Percentiles rank a stretch among this genome's conserved stretches.
Conservation (phyloP, 2,888 invertebrate species). For the Labia minor region DNA sequence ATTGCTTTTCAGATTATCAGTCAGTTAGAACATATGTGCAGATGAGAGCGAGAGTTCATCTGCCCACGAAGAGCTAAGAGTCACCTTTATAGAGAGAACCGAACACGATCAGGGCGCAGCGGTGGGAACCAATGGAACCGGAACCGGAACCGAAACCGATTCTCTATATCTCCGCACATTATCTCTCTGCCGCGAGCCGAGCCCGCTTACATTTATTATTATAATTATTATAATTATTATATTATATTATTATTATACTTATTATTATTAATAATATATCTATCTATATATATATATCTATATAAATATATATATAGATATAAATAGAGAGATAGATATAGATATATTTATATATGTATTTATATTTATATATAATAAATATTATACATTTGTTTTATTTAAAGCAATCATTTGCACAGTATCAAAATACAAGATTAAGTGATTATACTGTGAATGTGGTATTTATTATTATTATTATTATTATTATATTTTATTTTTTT, state of each 20-base stretch:
- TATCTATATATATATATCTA: constrained; percentile 26
- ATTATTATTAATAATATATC: constrained; percentile 26
- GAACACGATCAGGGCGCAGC: neutral
- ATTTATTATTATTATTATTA: constrained; percentile 17
- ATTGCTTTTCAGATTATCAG: constrained; percentile 26
- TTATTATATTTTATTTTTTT: constrained; percentile 18
- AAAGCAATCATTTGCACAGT: constrained; percentile 26
- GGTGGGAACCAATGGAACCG: neutral
- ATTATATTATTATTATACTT: no score
- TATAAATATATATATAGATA: no score
- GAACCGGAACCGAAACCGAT: no score
- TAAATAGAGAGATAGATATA: no score
- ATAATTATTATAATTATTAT: constrained; percentile 17
- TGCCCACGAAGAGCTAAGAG: neutral
- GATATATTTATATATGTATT: no score
- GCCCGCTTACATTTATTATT: constrained; percentile 19
- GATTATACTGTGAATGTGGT: constrained; percentile 21
- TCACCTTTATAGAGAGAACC: neutral
- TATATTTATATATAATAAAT: no score
- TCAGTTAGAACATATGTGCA: constrained; percentile 22
- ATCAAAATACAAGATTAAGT: constrained; percentile 28
- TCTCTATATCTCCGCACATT: neutral
- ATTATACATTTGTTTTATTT: constrained; percentile 16
- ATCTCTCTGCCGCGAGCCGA: constrained; percentile 8
- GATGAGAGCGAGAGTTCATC: neutral